Evolutionary conservation across 2,797 vertebrate species (phyloP).

Genomic region (Takifugu rubripes): DNA sequence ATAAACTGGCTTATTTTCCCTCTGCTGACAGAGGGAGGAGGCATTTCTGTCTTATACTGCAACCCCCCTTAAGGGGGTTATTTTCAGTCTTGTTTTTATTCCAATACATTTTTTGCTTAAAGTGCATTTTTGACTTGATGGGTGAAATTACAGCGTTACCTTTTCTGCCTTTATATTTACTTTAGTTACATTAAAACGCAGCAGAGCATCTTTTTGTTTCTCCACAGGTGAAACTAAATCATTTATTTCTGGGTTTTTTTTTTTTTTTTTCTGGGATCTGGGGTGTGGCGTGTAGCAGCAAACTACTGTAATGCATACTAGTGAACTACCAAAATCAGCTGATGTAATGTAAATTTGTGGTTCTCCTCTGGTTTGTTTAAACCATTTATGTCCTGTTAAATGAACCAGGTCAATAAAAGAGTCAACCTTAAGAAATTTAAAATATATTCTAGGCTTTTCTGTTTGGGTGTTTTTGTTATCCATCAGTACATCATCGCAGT

Average conservation of each 20-base stretch:
- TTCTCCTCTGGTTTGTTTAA: neutral
- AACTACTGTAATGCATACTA: slow-evolving; percentile 2
- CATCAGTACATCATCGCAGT: too few species aligned
- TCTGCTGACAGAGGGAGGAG: neutral
- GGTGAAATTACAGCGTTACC: too few species aligned
- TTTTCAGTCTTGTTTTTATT: too few species aligned
- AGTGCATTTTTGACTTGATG: slow-evolving; percentile 7
- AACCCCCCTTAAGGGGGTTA: neutral
- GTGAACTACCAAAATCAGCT: slow-evolving; percentile 11
- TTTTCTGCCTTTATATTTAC: neutral
- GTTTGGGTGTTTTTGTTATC: too few species aligned
- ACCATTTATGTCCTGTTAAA: neutral
- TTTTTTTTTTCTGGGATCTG: too few species aligned
- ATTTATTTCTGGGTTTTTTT: neutral
- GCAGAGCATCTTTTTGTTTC: neutral
- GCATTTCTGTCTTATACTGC: neutral
- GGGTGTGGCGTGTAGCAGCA: neutral
- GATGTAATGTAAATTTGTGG: neutral
- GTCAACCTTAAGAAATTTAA: neutral
- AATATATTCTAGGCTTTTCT: too few species aligned
- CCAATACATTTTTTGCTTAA: too few species aligned
- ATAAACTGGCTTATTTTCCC: neutral
- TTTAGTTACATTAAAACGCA: neutral
- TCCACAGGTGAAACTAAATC: neutral
- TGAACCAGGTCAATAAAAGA: neutral